Conservation (phyloP, 2,888 invertebrate genomes). For the Clivina fossor region DNA sequence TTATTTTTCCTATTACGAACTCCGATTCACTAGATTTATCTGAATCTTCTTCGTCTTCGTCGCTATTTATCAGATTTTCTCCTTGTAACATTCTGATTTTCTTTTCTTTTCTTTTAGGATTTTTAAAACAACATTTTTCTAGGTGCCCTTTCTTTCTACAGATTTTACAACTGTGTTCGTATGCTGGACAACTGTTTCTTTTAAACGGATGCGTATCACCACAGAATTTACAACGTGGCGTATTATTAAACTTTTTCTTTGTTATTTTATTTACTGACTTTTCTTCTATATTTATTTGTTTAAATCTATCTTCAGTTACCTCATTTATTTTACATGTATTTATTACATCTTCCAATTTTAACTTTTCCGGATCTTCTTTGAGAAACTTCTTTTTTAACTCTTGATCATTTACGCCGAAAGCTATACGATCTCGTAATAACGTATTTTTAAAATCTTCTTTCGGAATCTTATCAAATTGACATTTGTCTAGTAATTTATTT, state of each 20-base stretch:
- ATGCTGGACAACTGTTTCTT: background rate
- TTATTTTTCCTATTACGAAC: constrained; percentile 7
- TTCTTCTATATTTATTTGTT: constrained; percentile 10
- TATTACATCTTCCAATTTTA: constrained; percentile 3
- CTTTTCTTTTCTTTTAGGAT: constrained; percentile 10
- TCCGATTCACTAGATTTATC: background rate
- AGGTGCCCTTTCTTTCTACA: constrained; percentile 12
- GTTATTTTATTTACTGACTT: background rate
- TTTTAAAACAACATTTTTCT: constrained; percentile 2
- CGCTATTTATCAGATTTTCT: background rate
- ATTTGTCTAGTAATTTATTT: background rate
- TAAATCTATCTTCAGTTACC: background rate
- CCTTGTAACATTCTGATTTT: background rate
- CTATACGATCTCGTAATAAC: constrained; percentile 4
- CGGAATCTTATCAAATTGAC: constrained; percentile 9
- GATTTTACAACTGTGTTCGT: background rate
- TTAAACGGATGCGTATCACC: background rate
- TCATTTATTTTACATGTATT: constrained; percentile 5
- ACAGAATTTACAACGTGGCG: constrained; percentile 6
- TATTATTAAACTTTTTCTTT: constrained; percentile 8
- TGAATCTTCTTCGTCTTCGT: background rate
- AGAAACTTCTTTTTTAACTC: constrained; percentile 5
- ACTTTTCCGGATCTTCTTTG: constrained; percentile 7
- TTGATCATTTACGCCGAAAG: constrained; percentile 10
- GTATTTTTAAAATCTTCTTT: constrained; percentile 6